These are phyloP conservation scores for Oncorhynchus clarkii DNA, from an alignment of 2,113 vertebrate genomes.

Conservation along the genomic window DNA sequence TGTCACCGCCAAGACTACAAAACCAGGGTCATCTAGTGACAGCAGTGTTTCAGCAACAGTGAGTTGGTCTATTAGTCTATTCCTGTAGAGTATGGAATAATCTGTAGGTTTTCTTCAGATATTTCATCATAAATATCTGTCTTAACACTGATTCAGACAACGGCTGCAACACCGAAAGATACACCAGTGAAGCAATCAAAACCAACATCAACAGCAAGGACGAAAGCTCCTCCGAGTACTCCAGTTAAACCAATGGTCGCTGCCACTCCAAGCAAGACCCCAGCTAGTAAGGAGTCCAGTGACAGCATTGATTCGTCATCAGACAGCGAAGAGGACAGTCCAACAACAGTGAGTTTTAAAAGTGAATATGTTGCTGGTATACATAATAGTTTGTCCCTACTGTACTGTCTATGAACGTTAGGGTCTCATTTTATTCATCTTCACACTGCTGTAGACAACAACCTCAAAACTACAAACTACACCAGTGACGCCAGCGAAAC, in stretches of 20 bases:
- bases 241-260: not conserved
- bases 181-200: not conserved
- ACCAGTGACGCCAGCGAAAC: not conserved
- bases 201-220: not conserved
- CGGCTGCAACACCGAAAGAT: not conserved
- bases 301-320: not conserved
- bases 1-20: not conserved
- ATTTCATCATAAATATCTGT: not conserved
- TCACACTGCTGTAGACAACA: too few relatives aligned
- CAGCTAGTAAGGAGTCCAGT: not conserved
- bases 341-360: not conserved
- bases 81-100: not conserved
- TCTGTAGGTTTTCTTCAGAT: not conserved
- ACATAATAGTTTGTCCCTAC: too few relatives aligned
- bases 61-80: not conserved
- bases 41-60: conserved; percentile 12
- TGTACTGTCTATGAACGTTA: too few relatives aligned
- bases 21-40: not conserved
- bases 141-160: not conserved
- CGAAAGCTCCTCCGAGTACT: not conserved
- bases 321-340: not conserved
- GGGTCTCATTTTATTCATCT: too few relatives aligned
- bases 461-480: too few relatives aligned
- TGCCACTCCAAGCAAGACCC: not conserved
- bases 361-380: too few relatives aligned